Conservation (phyloP, 2,888 invertebrate species). For the Uropetala carovei region DNA sequence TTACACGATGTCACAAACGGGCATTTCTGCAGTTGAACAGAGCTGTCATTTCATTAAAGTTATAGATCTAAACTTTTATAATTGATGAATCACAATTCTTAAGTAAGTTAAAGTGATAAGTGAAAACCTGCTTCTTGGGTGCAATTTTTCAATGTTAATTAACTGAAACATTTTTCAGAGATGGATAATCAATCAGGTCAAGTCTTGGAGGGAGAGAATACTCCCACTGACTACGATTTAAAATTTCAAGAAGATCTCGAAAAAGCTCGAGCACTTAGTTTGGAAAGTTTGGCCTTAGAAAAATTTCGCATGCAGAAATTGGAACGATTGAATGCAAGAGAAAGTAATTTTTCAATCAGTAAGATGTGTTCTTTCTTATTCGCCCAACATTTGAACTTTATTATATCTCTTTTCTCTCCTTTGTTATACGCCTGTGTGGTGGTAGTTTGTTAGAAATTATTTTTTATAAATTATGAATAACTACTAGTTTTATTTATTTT, state of each 20-base stretch:
- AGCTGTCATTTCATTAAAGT: no score
- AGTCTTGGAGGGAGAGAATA: neutral
- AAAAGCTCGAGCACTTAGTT: constrained; percentile 90
- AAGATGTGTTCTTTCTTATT: neutral
- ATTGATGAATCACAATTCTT: no score
- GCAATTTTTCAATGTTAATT: no score
- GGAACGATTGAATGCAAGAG: constrained; percentile 69
- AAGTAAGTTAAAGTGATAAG: no score
- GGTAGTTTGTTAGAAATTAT: no score
- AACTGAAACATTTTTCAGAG: neutral
- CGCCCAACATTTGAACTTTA: neutral
- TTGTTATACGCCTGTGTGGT: neutral
- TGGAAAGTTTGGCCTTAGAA: constrained; percentile 90
- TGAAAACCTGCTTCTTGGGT: no score
- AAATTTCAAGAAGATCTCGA: constrained; percentile 91
- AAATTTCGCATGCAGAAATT: constrained; percentile 85
- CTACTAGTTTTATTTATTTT: no score
- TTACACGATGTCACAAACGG: no score
- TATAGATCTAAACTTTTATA: no score
- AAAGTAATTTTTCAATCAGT: constrained; percentile 35
- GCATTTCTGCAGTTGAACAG: no score
- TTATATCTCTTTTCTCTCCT: neutral
- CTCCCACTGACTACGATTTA: constrained; percentile 33
- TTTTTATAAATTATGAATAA: no score
- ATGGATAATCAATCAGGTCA: constrained; percentile 46